Conservation (phyloP, 2,888 invertebrate genomes). For the Dynastes grantii region DNA sequence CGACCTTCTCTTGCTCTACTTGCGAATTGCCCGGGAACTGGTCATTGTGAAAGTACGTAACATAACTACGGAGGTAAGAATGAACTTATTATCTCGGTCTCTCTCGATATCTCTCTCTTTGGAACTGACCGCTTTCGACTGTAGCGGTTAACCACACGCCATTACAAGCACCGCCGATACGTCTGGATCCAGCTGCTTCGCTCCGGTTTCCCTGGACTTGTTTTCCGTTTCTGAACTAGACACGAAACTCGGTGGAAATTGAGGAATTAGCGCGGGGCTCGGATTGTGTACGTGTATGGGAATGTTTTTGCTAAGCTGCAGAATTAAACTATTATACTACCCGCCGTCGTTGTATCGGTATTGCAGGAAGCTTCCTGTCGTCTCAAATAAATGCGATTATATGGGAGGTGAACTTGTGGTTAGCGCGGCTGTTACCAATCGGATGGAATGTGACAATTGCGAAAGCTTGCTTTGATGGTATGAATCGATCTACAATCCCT, state of each 20-base stretch:
- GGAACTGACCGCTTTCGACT: slow-evolving; percentile 40
- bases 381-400: no score
- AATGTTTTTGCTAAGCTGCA: neutral
- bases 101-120: slow-evolving; percentile 29
- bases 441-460: neutral
- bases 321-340: neutral
- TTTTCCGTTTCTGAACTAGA: neutral
- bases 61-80: no score
- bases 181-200: slow-evolving; percentile 9
- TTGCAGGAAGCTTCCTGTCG: neutral
- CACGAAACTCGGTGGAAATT: neutral
- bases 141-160: slow-evolving; percentile 36
- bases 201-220: neutral
- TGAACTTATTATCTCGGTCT: slow-evolving; percentile 15
- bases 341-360: neutral
- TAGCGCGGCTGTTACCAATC: no score
- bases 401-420: no score
- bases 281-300: neutral
- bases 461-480: no score
- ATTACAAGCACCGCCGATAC: slow-evolving; percentile 28
- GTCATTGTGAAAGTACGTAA: slow-evolving; percentile 26
- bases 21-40: slow-evolving; percentile 30
- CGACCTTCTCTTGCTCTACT: slow-evolving; percentile 6
- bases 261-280: slow-evolving; percentile 16
- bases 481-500: neutral